A percentile compares a stretch with the other conserved stretches of the same genome.
phyloP scores from a whole-genome alignment of 2,113 vertebrate species.

The Clarias gariepinus region DNA sequence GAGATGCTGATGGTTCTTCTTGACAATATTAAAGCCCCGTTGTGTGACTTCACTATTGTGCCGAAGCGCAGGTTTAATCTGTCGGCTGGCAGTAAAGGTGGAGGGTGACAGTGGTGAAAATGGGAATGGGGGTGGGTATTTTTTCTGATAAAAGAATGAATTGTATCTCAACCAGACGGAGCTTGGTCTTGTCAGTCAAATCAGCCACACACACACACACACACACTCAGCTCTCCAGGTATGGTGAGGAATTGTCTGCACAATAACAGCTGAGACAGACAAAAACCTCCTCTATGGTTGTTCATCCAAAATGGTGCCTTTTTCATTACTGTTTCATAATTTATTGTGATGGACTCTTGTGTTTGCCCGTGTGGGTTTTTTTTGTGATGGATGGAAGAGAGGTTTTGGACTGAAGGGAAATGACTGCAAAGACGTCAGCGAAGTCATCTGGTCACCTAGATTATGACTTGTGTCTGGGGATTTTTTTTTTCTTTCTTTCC shows the following conservation, averaged over 20 bases:
- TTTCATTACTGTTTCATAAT: conserved; percentile 38
- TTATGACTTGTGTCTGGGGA: not conserved
- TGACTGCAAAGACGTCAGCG: not conserved
- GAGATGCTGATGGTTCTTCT: too few species aligned
- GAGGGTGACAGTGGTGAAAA: not conserved
- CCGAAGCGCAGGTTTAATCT: conserved; percentile 48
- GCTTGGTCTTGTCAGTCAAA: conserved; percentile 66
- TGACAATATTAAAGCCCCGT: conserved; percentile 45
- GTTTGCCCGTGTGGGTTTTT: not conserved
- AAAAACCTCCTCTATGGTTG: conserved; percentile 47
- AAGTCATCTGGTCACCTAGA: not conserved
- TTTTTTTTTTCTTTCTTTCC: not conserved
- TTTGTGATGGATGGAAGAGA: conserved; percentile 16
- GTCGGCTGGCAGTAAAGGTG: conserved; percentile 35
- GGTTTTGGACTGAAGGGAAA: conserved; percentile 21
- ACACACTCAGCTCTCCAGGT: conserved; percentile 57
- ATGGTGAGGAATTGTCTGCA: conserved; percentile 49
- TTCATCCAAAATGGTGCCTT: conserved; percentile 26
- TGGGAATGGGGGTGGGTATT: conserved; percentile 1
- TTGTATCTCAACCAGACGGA: conserved; percentile 69
- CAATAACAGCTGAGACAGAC: conserved; percentile 43
- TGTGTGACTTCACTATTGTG: conserved; percentile 48
- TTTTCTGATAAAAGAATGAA: conserved; percentile 65
- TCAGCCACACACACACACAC: conserved; percentile 49
- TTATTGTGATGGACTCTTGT: conserved; percentile 10